phyloP scores from a whole-genome alignment of 2,113 vertebrate species.

The Sclerurus mexicanus region DNA sequence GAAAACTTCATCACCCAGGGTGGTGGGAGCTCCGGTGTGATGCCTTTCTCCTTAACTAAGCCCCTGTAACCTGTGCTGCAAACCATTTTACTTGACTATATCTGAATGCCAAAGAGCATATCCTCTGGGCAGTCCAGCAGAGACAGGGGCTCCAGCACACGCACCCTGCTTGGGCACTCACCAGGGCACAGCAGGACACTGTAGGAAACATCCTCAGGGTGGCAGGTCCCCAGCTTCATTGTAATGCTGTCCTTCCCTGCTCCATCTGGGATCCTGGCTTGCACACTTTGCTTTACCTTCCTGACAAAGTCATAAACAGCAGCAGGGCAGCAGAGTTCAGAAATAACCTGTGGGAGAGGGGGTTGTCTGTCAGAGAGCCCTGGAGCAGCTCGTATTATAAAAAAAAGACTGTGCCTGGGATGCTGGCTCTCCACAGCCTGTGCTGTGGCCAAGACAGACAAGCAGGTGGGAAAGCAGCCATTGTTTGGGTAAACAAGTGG shows the following conservation, averaged over 20 bases:
- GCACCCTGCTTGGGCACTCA: accelerated
- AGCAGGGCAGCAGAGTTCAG: not conserved
- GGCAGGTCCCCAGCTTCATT: not conserved
- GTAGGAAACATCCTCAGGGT: not conserved
- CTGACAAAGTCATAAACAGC: accelerated
- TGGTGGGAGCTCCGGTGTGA: accelerated
- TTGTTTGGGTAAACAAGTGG: not conserved
- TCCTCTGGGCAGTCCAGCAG: not conserved
- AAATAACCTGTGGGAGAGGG: not conserved
- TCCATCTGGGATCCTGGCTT: accelerated
- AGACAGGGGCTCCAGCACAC: not conserved
- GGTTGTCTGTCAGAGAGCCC: not conserved
- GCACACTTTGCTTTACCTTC: not conserved
- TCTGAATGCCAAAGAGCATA: accelerated
- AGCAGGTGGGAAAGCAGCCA: not conserved
- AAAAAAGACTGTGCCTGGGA: not conserved
- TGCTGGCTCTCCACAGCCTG: not conserved
- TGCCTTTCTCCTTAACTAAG: not conserved
- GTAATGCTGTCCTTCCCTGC: not conserved
- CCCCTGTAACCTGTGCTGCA: not conserved
- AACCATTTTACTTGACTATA: not conserved
- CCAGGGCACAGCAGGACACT: not conserved
- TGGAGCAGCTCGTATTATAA: not conserved
- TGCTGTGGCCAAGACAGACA: not conserved
- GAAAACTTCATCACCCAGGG: not conserved